Evolutionary conservation across 2,888 invertebrate species (phyloP), one percentile per base, ranked within the genome.

Genomic region (Stictocephala bisonia): DNA sequence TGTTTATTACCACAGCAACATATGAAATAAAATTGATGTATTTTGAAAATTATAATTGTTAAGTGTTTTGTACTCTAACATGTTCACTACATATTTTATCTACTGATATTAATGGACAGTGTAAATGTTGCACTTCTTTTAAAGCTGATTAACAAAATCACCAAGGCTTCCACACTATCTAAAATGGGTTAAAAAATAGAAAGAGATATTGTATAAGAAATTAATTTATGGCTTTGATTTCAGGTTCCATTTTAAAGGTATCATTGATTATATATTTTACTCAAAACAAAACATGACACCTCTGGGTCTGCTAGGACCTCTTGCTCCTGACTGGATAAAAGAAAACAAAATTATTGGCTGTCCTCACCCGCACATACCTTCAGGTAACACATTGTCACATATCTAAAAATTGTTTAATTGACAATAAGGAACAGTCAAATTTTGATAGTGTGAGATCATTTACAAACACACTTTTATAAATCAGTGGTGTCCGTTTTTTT

Each of bases 191-290:
- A 40, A n/a, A n/a, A n/a, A 40, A 40, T n/a, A n/a, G 1, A 40
- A n/a, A 40, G n/a, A 40, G 40, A n/a, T 1, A n/a, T 40, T 1
- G n/a, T n/a, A n/a, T n/a, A n/a, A n/a, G n/a, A n/a, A n/a, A n/a
- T n/a, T n/a, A n/a, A n/a, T n/a, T 13, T n/a, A 9, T 60, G 13
- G 6, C 29, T 76, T 78, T 76, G 77, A 72, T 86, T 90, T 48
- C 88, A 96, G 96, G 82, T 97, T 96, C 86, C 98, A 99, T 85
- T 99, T 99, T 87, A 97, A 99, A 86, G 99, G 99, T 80, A 96
- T 99, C 84, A 99, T 99, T 83, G 99, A 99, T 87, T 99, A 99
- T 89, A 97, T 99, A 85, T 99, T 99, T 88, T 97, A 95, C 85
- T 95, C 97, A 78, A 95, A 95, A 84, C 93, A 95, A 84, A 93